Evolutionary conservation across 2,888 invertebrate genomes (phyloP).

Genomic region (Agrilus mali): DNA sequence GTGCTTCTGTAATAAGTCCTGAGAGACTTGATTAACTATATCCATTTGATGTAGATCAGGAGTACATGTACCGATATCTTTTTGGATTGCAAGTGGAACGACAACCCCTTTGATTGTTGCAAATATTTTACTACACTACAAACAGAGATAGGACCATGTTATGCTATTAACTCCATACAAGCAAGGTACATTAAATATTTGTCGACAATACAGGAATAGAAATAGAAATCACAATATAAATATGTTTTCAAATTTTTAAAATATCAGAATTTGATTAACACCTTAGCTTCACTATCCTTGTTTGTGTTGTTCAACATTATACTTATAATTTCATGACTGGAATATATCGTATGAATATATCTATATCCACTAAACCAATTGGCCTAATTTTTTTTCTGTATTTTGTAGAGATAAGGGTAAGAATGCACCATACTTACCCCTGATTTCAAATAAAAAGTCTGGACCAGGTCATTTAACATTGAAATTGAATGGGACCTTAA

Average conservation of each 20-base stretch:
- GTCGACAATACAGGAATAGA: too few species aligned
- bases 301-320: too few species aligned
- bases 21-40: background rate
- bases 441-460: slow-evolving; percentile 50
- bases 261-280: too few species aligned
- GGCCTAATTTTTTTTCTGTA: background rate
- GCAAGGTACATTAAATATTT: slow-evolving; percentile 32
- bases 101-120: slow-evolving; percentile 48
- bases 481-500: slow-evolving; percentile 36
- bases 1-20: too few species aligned
- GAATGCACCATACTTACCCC: slow-evolving; percentile 36
- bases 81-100: slow-evolving; percentile 49
- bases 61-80: slow-evolving; percentile 45
- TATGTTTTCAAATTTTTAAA: too few species aligned
- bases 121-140: slow-evolving; percentile 49
- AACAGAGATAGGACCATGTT: slow-evolving; percentile 56
- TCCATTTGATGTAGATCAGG: slow-evolving; percentile 33
- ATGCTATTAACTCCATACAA: slow-evolving; percentile 53
- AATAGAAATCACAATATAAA: background rate
- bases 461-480: slow-evolving; percentile 50
- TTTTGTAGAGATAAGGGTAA: slow-evolving; percentile 32
- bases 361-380: too few species aligned
- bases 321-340: too few species aligned
- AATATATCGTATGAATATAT: too few species aligned
- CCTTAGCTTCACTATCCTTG: too few species aligned